These are phyloP conservation scores for Riparia riparia DNA, from an alignment of 2,113 vertebrate species.

Conservation along the genomic window DNA sequence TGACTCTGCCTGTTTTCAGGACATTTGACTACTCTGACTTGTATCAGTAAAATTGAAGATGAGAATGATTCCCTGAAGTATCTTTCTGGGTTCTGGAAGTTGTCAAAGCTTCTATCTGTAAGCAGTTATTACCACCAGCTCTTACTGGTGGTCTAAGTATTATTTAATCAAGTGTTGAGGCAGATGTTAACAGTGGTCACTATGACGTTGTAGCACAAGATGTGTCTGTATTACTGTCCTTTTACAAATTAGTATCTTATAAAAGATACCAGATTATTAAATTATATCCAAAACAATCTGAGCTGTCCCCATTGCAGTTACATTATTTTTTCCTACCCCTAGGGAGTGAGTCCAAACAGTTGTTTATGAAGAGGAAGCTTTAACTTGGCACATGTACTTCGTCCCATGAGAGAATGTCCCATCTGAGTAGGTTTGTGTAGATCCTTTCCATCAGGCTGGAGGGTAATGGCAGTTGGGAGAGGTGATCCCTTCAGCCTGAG, in stretches of 20 bases:
- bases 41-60: not conserved
- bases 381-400: not conserved
- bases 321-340: not conserved
- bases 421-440: not conserved
- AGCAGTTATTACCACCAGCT: not conserved
- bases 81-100: not conserved
- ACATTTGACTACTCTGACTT: not conserved
- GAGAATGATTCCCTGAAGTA: not conserved
- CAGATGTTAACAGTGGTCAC: not conserved
- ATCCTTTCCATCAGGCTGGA: not conserved
- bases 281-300: not conserved
- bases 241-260: not conserved
- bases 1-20: not conserved
- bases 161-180: not conserved
- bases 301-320: not conserved
- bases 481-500: not conserved
- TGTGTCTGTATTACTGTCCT: not conserved
- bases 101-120: not conserved
- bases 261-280: not conserved
- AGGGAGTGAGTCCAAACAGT: not conserved
- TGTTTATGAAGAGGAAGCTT: not conserved
- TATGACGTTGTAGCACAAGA: not conserved
- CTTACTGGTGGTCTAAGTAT: not conserved
- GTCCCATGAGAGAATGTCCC: not conserved
- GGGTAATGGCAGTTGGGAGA: not conserved